A percentile compares a stretch with the other conserved stretches of the same genome.
Evolutionary conservation across 2,888 invertebrate genomes (phyloP).

Genomic region (Drepana falcataria): DNA sequence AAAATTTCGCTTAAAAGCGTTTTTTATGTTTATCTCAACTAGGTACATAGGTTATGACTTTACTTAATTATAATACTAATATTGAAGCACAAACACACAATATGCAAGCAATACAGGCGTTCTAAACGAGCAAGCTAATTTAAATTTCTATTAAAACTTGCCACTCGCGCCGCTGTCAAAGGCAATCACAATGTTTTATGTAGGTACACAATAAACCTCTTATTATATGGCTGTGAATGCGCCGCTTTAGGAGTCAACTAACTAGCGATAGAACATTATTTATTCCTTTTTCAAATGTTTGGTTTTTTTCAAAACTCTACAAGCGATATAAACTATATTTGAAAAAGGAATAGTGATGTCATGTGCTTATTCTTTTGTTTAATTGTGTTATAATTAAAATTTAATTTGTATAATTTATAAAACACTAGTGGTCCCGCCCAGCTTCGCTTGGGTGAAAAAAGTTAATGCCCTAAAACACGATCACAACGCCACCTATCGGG

Average conservation of each 20-base stretch:
- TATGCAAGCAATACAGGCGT: slow-evolving; percentile 28
- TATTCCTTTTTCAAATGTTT: background rate
- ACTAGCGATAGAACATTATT: slow-evolving; percentile 1
- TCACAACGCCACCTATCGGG: too few relatives aligned
- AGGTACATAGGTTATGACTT: background rate
- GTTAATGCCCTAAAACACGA: too few relatives aligned
- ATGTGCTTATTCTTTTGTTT: too few relatives aligned
- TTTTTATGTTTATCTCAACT: slow-evolving; percentile 20
- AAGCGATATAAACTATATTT: too few relatives aligned
- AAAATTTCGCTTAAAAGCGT: too few relatives aligned
- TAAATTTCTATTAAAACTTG: slow-evolving; percentile 77
- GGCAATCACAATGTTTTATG: slow-evolving; percentile 62
- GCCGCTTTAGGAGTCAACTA: slow-evolving; percentile 3
- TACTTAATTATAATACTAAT: background rate
- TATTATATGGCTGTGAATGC: slow-evolving; percentile 17
- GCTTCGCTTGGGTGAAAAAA: too few relatives aligned
- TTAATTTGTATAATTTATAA: too few relatives aligned
- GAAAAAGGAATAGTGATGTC: too few relatives aligned
- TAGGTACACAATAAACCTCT: slow-evolving; percentile 32
- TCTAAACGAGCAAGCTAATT: slow-evolving; percentile 53
- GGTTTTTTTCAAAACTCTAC: too few relatives aligned
- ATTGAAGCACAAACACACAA: slow-evolving; percentile 18
- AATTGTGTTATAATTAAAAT: too few relatives aligned
- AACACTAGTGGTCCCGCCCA: too few relatives aligned
- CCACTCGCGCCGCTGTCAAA: slow-evolving; percentile 53